phyloP scores from a whole-genome alignment of 2,888 invertebrate genomes.

The Dicycla oo region DNA sequence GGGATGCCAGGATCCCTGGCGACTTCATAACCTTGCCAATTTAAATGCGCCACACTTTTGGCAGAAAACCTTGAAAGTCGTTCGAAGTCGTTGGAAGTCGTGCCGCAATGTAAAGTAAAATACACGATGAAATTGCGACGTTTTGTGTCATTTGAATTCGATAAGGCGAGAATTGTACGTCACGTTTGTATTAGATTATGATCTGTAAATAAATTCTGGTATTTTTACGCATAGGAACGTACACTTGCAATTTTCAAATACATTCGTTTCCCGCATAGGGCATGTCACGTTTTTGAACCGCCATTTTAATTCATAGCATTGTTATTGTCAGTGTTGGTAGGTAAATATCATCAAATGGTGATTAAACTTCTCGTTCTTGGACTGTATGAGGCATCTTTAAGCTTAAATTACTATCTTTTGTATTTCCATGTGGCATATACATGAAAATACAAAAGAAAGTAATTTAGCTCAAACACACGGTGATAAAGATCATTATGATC shows the following conservation, averaged over 20 bases:
- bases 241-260: slow-evolving; percentile 1
- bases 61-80: slow-evolving; percentile 57
- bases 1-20: slow-evolving; percentile 78
- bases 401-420: too few relatives aligned
- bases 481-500: too few relatives aligned
- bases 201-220: slow-evolving; percentile 36
- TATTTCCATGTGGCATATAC: too few relatives aligned
- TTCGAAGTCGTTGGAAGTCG: slow-evolving; percentile 35
- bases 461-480: too few relatives aligned
- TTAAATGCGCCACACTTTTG: slow-evolving; percentile 65
- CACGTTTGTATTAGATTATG: slow-evolving; percentile 47
- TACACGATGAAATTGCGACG: slow-evolving; percentile 41
- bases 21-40: slow-evolving; percentile 74
- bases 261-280: not conserved
- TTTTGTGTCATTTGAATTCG: slow-evolving; percentile 37
- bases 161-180: slow-evolving; percentile 38
- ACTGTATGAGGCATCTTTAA: too few relatives aligned
- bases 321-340: not conserved
- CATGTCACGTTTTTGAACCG: not conserved
- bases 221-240: slow-evolving; percentile 4
- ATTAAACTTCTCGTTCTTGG: not conserved
- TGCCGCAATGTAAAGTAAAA: slow-evolving; percentile 49
- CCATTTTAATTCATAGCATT: not conserved
- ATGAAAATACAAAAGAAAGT: too few relatives aligned
- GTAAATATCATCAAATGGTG: not conserved